These are phyloP conservation scores for Zoanthus gigantus DNA, from an alignment of 92 coral and sea anemone genomes.

Conservation along the genomic window DNA sequence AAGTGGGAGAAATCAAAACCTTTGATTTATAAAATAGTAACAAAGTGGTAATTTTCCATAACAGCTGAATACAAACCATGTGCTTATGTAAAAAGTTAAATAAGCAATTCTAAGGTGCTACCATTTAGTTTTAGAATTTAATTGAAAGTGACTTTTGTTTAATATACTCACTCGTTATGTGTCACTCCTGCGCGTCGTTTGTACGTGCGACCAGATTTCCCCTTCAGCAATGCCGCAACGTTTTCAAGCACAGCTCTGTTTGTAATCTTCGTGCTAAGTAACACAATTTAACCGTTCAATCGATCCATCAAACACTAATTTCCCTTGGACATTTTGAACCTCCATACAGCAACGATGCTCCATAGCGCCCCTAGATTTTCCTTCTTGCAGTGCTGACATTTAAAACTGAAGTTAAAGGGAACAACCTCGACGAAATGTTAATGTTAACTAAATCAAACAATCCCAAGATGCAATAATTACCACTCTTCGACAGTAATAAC, in stretches of 20 bases:
- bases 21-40: too few species aligned
- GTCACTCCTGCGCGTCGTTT: constrained; percentile 20
- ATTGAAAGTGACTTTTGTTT: not conserved
- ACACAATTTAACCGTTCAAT: not conserved
- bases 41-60: too few species aligned
- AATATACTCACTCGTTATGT: constrained; percentile 32
- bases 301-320: not conserved
- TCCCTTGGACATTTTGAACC: not conserved
- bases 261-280: not conserved
- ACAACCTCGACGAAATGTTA: too few species aligned
- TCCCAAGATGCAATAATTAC: not conserved
- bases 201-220: constrained; percentile 35
- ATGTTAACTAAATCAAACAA: too few species aligned
- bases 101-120: not conserved
- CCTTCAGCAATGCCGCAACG: constrained; percentile 16
- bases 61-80: not conserved
- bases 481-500: not conserved
- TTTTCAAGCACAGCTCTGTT: not conserved
- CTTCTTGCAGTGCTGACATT: not conserved
- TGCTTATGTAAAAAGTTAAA: not conserved
- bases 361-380: not conserved
- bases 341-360: constrained; percentile 15
- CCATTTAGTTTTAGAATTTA: constrained; percentile 12
- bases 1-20: too few species aligned
- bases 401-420: not conserved